Evolutionary conservation across 2,797 vertebrate species (phyloP), one percentile per base, ranked within the genome.

Genomic region (Chaunax sp.): DNA sequence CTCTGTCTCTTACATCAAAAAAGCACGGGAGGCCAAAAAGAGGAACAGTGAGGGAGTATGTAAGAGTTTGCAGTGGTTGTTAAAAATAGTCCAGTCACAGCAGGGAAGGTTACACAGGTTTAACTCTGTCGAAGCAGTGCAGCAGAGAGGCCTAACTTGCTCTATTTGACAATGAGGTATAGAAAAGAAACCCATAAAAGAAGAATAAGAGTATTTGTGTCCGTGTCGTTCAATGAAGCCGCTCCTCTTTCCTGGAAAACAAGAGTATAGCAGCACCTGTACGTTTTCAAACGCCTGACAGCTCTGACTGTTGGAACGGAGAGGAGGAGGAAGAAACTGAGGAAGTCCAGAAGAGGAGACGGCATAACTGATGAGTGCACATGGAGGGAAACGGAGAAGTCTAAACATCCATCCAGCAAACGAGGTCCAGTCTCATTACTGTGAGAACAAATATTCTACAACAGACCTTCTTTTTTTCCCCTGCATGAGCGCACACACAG

Each of bases 201-300:
- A 47, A 61, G 28, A 38, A 6, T 14, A 41, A 55, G 22, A 50
- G 35, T 18, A 6, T 23, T 51, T 44, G 45, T 62, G 30, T 67
- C 20, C 1, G 5, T 12, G 22, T 58, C 35, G 18, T 28, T 49
- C 16, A 8, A 58, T 57, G n/a, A 0, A 8, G 62, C 60, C 49
- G 45, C n/a, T 62, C 19, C 16, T 58, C 43, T 73, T 62, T 74
- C 41, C 53, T 40, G 59, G 72, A 78, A 82, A 73, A 41, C 40
- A 11, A 63, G 2, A 15, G 18, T 61, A 66, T 22, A 30, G 58
- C 52, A 40, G 64, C 74, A 85, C 70, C 80, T 88, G 89, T 65
- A 78, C 0, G 10, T 65, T 78, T 76, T 85, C 77, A 84, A 83
- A 66, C 9, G n/a, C 37, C 25, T 47, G 80, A 83, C 77, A 78